phyloP scores from a whole-genome alignment of 2,888 invertebrate genomes.

The Eristalis tenax region DNA sequence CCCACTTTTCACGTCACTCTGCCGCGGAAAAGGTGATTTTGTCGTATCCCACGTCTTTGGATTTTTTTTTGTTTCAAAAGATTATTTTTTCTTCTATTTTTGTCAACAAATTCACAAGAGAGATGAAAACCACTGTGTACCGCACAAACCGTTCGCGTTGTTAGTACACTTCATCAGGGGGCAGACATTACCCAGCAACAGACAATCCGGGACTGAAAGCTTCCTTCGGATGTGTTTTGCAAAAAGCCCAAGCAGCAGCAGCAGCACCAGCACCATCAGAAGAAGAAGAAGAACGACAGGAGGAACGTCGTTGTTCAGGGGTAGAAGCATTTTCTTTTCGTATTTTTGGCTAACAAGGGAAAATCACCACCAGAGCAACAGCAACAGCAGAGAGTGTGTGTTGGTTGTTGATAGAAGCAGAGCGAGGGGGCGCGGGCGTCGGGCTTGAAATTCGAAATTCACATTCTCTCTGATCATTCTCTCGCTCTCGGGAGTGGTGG shows the following conservation, averaged over 20 bases:
- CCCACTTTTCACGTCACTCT: not conserved
- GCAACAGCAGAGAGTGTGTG: not conserved
- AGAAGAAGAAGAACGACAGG: not conserved
- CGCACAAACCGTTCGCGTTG: slow-evolving; percentile 67
- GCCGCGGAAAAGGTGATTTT: slow-evolving; percentile 2
- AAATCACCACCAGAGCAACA: slow-evolving; percentile 15
- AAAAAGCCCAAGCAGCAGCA: slow-evolving; percentile 56
- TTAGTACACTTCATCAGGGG: slow-evolving; percentile 66
- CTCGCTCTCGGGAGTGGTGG: not conserved
- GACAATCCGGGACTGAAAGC: slow-evolving; percentile 81
- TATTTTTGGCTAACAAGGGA: slow-evolving; percentile 45
- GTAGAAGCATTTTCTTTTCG: slow-evolving; percentile 29
- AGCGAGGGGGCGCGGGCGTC: too few relatives aligned
- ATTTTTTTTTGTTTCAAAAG: not conserved
- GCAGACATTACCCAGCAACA: slow-evolving; percentile 79
- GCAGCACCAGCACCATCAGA: not conserved
- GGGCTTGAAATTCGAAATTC: too few relatives aligned
- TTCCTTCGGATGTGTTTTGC: slow-evolving; percentile 75
- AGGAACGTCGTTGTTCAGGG: slow-evolving; percentile 34
- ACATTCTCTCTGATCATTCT: not conserved
- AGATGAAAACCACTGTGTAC: slow-evolving; percentile 59
- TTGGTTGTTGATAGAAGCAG: too few relatives aligned
- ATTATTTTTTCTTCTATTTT: slow-evolving; percentile 52
- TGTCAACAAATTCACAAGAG: slow-evolving; percentile 58
- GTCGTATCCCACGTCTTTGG: not conserved